Evolutionary conservation across 2,888 invertebrate species (phyloP).

Genomic region (Nomada lathburiana): DNA sequence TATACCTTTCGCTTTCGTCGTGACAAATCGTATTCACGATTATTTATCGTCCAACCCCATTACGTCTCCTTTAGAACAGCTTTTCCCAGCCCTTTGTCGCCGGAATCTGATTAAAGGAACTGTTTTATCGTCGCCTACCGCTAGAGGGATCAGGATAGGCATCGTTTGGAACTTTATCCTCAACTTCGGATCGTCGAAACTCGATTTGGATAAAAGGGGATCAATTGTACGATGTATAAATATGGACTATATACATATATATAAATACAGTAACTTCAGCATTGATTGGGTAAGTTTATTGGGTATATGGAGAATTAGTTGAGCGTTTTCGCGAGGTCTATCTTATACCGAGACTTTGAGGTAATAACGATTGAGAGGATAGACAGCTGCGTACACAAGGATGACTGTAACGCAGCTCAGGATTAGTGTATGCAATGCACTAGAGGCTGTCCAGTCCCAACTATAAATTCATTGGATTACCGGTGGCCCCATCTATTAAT

Average conservation of each 20-base stretch:
- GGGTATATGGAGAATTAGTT: too few relatives aligned
- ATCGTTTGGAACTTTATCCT: too few relatives aligned
- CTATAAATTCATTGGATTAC: conserved; percentile 48
- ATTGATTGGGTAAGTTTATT: too few relatives aligned
- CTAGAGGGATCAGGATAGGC: neutral
- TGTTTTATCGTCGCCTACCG: conserved; percentile 2
- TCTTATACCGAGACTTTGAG: neutral
- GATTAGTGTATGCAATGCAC: conserved; percentile 21
- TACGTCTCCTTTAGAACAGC: conserved; percentile 35
- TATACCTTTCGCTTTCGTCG: conserved; percentile 11
- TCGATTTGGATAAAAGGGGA: neutral
- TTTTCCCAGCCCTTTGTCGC: conserved; percentile 5
- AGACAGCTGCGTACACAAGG: conserved; percentile 22
- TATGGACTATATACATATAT: too few relatives aligned
- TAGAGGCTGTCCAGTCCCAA: conserved; percentile 15
- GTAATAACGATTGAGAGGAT: neutral
- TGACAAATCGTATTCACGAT: conserved; percentile 66
- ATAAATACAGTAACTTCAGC: too few relatives aligned
- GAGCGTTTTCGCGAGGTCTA: too few relatives aligned
- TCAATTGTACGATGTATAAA: neutral
- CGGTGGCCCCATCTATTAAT: conserved; percentile 37
- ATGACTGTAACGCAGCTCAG: conserved; percentile 16
- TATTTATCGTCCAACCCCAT: conserved; percentile 64
- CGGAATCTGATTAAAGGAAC: conserved; percentile 35
- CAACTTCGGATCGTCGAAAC: neutral